Evolutionary conservation across 2,888 invertebrate genomes (phyloP).

Genomic region (Ganaspis brasiliensis): DNA sequence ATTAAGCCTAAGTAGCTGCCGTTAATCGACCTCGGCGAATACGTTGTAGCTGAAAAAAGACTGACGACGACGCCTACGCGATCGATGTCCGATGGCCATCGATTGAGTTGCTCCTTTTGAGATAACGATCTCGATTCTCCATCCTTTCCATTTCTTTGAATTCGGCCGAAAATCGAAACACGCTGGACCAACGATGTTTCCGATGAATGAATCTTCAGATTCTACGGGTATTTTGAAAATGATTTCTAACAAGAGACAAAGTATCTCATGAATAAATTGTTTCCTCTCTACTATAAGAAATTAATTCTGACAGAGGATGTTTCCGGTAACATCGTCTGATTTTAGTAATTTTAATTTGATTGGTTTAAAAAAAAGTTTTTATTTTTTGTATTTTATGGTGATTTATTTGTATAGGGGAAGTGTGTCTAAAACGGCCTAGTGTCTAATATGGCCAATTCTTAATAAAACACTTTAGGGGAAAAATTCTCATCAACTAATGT

Average conservation of each 20-base stretch:
- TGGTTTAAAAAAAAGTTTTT: no score
- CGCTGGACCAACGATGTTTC: conserved; percentile 43
- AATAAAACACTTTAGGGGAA: no score
- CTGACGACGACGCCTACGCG: conserved; percentile 66
- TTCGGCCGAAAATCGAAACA: conserved; percentile 59
- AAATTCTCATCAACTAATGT: no score
- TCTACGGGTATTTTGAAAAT: background rate
- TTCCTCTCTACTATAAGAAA: background rate
- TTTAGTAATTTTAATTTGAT: no score
- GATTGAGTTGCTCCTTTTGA: conserved; percentile 72
- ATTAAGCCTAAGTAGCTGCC: conserved; percentile 40
- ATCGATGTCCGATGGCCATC: conserved; percentile 66
- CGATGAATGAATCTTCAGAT: conserved; percentile 21
- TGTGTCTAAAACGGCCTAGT: no score
- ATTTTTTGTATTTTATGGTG: no score
- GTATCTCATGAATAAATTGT: background rate
- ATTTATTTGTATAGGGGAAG: no score
- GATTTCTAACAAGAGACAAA: background rate
- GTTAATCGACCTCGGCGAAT: conserved; percentile 29
- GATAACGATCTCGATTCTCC: conserved; percentile 68
- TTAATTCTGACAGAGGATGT: no score
- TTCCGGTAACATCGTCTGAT: no score
- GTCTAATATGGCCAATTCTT: no score
- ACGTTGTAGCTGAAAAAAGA: conserved; percentile 51
- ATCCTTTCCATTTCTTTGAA: conserved; percentile 37